Evolutionary conservation across 2,888 invertebrate genomes (phyloP), one percentile per base, ranked within the genome.

Genomic region (Drosophila prostipennis): DNA sequence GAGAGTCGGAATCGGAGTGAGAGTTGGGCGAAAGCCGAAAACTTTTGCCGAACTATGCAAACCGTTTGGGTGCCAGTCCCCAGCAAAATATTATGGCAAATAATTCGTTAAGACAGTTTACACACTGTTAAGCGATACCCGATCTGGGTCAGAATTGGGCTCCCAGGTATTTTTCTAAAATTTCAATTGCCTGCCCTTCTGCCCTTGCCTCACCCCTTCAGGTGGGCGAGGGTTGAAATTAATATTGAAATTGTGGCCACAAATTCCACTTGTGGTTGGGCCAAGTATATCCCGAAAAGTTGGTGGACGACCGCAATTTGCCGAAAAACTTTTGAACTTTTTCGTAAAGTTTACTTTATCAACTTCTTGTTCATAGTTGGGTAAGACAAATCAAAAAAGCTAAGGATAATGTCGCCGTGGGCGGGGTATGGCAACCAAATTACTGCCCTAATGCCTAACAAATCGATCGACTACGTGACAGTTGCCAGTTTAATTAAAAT

Each of bases 401-500:
- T 71, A 52, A 63, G 26, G 32, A 23, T 56, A 19, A 23, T 45
- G 51, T n/a, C 13, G 39, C 7, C 23, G 16, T 4, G 11, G 14
- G 19, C 2, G 39, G 5, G 13, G 23, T 2, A 6, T 13, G 7
- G 43, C 39, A 40, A 52, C 40, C 42, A 72, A 71, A 71, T 71
- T 52, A 53, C 67, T 51, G 36, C 16, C 73, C 51, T 70, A 71
- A 76, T 76, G 72, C 72, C 65, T 43, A 72, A 69, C 68, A 84
- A 76, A 78, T 80, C 76, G 87, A 87, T 70, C 42, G 54, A 69
- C 67, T 76, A 78, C 81, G 72, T 84, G 80, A 72, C 76, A 80
- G 71, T 83, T 80, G 59, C 61, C 63, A 72, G 71, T 69, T 78
- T 81, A 81, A 81, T 81, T 84, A 87, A 78, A 80, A 84, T 78